Conservation (phyloP, 2,797 vertebrate genomes). For the Anguilla marmorata region DNA sequence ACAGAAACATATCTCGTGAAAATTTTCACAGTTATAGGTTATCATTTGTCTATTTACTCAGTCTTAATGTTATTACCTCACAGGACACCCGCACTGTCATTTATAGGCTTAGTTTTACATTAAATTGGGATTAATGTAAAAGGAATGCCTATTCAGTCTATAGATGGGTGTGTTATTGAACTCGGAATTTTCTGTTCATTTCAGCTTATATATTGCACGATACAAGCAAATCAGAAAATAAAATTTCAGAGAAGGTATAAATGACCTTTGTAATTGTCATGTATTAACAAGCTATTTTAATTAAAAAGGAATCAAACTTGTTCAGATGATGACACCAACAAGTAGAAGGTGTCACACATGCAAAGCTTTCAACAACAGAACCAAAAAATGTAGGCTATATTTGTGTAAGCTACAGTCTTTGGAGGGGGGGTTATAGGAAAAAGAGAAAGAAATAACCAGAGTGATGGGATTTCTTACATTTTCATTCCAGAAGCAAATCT, state of each 20-base stretch:
- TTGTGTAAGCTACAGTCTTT: neutral
- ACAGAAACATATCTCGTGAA: neutral
- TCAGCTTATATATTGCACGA: neutral
- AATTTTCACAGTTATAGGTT: neutral
- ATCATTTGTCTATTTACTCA: neutral
- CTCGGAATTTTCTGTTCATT: neutral
- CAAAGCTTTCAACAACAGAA: neutral
- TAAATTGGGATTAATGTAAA: neutral
- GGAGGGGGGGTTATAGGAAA: neutral
- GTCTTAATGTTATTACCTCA: neutral
- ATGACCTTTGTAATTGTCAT: neutral
- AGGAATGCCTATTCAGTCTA: neutral
- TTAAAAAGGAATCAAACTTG: neutral
- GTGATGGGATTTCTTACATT: neutral
- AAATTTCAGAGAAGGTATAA: neutral
- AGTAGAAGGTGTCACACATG: neutral
- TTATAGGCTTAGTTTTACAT: neutral
- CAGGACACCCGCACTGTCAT: neutral
- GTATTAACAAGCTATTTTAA: too few species aligned
- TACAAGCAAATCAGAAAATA: neutral
- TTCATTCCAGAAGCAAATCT: conserved; percentile 9
- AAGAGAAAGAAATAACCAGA: neutral
- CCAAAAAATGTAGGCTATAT: neutral
- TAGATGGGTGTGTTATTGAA: neutral
- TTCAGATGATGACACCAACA: neutral